Conservation (phyloP, 2,797 vertebrate species). For the Gadopsis bispinosus region DNA sequence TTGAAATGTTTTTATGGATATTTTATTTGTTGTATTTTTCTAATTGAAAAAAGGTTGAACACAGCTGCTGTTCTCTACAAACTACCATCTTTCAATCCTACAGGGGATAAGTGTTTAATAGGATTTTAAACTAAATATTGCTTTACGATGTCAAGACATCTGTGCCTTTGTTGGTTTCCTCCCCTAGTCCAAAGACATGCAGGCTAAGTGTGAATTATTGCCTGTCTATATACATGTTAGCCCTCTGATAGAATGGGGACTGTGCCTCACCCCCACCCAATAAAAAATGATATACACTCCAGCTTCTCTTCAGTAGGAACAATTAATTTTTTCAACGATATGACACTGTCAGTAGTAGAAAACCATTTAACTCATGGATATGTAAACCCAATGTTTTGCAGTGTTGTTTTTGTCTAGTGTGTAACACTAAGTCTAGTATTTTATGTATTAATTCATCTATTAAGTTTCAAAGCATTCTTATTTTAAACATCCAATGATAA, state of each 20-base stretch:
- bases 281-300: neutral
- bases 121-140: neutral
- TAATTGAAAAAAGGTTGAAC: neutral
- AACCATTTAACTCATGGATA: neutral
- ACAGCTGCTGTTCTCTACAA: neutral
- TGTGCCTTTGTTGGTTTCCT: neutral
- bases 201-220: neutral
- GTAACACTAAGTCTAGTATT: neutral
- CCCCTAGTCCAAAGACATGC: neutral
- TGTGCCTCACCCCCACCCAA: neutral
- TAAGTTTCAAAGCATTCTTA: neutral
- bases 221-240: neutral
- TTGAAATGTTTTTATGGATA: neutral
- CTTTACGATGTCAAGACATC: neutral
- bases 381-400: neutral
- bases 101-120: neutral
- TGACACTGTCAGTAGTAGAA: neutral
- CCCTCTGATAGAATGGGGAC: constrained; percentile 1
- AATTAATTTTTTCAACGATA: neutral
- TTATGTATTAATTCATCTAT: neutral
- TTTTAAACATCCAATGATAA: neutral
- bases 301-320: neutral
- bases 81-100: neutral
- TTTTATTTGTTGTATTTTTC: neutral
- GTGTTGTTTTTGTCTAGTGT: neutral